Evolutionary conservation across 1,140 invertebrate genomes (phyloP).

Genomic region (Mamestra configurata): DNA sequence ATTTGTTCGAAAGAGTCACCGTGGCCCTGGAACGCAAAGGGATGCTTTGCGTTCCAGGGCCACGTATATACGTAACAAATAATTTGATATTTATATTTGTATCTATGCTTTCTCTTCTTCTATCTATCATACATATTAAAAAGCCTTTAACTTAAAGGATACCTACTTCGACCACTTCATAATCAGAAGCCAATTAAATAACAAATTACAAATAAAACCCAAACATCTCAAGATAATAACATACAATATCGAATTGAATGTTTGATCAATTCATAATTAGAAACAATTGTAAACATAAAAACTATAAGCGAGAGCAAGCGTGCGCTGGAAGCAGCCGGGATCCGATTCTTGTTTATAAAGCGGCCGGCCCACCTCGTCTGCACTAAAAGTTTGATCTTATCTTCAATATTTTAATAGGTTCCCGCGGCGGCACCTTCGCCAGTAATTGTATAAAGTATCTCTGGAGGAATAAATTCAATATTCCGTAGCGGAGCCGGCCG

Average conservation of each 20-base stretch:
- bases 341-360: conserved; percentile 76
- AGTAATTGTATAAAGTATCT: conserved; percentile 82
- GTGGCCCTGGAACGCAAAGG: too few relatives aligned
- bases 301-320: conserved; percentile 72
- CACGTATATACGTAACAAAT: too few relatives aligned
- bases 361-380: conserved; percentile 78
- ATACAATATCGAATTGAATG: conserved; percentile 83
- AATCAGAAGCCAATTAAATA: conserved; percentile 84
- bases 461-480: conserved; percentile 80
- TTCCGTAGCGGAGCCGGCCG: conserved; percentile 59
- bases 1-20: too few relatives aligned
- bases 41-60: too few relatives aligned
- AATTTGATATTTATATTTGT: too few relatives aligned
- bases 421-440: conserved; percentile 78
- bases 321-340: conserved; percentile 69
- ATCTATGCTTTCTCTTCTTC: background rate
- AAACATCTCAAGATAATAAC: conserved; percentile 81
- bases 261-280: conserved; percentile 82
- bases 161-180: conserved; percentile 69
- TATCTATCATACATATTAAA: conserved; percentile 51
- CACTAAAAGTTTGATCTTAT: conserved; percentile 84
- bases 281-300: conserved; percentile 84
- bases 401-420: conserved; percentile 85
- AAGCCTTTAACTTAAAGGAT: conserved; percentile 61
- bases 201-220: conserved; percentile 84